Percentiles rank a stretch among this genome's conserved stretches.
Conservation (phyloP, 1,140 invertebrate species). For the Temnothorax longispinosus region DNA sequence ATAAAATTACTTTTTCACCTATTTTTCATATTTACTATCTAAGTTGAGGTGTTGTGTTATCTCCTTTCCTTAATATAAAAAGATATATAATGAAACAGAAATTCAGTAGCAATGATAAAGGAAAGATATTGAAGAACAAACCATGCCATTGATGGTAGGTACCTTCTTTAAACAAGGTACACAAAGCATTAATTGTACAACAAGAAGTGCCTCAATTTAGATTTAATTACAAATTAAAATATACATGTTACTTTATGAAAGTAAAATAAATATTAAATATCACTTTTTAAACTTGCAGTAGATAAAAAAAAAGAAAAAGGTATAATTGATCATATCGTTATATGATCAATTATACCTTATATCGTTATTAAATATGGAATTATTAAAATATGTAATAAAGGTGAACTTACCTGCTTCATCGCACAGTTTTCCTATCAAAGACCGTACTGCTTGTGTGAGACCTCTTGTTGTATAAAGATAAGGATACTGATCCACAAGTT, state of each 20-base stretch:
- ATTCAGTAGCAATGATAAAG: too few species aligned
- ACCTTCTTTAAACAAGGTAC: neutral
- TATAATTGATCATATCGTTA: neutral
- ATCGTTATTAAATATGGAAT: neutral
- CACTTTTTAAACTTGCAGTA: neutral
- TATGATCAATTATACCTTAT: too few species aligned
- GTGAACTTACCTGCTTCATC: slow-evolving; percentile 6
- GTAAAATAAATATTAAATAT: neutral
- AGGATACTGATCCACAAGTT: slow-evolving; percentile 35
- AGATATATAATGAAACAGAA: too few species aligned
- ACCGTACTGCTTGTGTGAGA: neutral
- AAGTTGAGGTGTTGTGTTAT: neutral
- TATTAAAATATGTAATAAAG: slow-evolving; percentile 39
- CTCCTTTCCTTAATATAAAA: neutral
- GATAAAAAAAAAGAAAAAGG: neutral
- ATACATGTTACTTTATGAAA: neutral
- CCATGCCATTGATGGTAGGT: too few species aligned
- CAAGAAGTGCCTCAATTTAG: neutral
- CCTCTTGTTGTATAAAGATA: slow-evolving; percentile 44
- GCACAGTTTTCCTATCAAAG: slow-evolving; percentile 44
- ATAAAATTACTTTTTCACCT: neutral
- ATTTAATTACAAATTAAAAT: too few species aligned
- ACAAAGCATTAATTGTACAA: neutral
- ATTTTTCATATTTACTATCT: neutral
- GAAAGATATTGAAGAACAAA: too few species aligned